Percentiles rank a stretch among this genome's conserved stretches.
These are phyloP conservation scores for Dolichallabes microphthalmus DNA, from an alignment of 2,113 vertebrate genomes.

Conservation along the genomic window DNA sequence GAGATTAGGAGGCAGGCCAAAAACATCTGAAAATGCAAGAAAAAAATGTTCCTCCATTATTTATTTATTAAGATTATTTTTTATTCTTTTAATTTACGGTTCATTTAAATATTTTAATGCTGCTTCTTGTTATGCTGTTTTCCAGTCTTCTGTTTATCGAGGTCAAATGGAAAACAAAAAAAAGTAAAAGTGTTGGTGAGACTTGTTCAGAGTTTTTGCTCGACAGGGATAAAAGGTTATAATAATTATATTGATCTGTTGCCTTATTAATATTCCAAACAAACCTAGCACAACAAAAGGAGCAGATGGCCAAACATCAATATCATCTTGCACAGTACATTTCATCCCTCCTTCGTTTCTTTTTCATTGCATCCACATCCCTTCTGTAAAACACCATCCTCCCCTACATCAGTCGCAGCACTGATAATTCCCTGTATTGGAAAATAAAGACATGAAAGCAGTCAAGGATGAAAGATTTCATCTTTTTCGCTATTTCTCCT, in stretches of 20 bases:
- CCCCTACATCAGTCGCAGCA: conserved; percentile 49
- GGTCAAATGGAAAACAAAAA: conserved; percentile 45
- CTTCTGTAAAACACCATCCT: conserved; percentile 31
- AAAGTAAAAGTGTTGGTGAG: neutral
- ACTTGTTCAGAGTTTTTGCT: neutral
- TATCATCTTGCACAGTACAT: conserved; percentile 31
- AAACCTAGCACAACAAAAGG: conserved; percentile 11
- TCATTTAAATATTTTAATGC: conserved; percentile 37
- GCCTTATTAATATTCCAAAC: conserved; percentile 32
- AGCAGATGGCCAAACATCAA: conserved; percentile 30
- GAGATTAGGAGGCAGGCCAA: conserved; percentile 68
- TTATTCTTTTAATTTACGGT: conserved; percentile 38
- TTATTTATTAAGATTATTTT: conserved; percentile 41
- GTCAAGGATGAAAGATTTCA: conserved; percentile 97
- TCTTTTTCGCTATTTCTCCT: conserved; percentile 70
- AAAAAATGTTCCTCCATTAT: conserved; percentile 44
- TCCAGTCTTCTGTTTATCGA: conserved; percentile 37
- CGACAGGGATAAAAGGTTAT: conserved; percentile 3
- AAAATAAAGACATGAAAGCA: conserved; percentile 89
- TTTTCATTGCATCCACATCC: conserved; percentile 6
- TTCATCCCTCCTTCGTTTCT: conserved; percentile 30
- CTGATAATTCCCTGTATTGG: conserved; percentile 69
- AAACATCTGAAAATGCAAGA: conserved; percentile 43
- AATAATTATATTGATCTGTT: conserved; percentile 32
- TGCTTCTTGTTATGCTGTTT: conserved; percentile 29